Evolutionary conservation across 2,888 invertebrate genomes (phyloP).

Genomic region (Brachyptera risi): DNA sequence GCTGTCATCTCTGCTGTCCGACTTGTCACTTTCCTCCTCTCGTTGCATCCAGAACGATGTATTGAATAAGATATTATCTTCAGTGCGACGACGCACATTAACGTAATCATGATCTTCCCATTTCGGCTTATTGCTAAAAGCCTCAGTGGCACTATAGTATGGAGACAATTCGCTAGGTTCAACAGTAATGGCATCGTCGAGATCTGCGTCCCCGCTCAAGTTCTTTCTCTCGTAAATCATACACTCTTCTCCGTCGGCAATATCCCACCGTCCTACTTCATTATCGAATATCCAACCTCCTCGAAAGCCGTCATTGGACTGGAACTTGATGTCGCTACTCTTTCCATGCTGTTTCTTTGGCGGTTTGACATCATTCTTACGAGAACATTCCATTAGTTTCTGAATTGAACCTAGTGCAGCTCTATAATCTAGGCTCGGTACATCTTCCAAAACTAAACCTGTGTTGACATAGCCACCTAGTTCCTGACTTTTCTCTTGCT

Average conservation of each 20-base stretch:
- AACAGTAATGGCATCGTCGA: background rate
- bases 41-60: background rate
- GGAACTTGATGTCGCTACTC: too few relatives aligned
- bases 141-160: too few relatives aligned
- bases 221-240: background rate
- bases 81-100: background rate
- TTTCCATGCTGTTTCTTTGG: background rate
- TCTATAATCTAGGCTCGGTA: slow-evolving; percentile 29
- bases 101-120: slow-evolving; percentile 2
- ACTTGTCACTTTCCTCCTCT: background rate
- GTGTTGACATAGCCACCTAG: slow-evolving; percentile 39
- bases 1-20: too few relatives aligned
- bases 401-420: slow-evolving; percentile 31
- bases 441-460: slow-evolving; percentile 29
- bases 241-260: background rate
- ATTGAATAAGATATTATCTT: too few relatives aligned
- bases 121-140: too few relatives aligned
- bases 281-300: too few relatives aligned
- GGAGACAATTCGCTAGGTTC: too few relatives aligned
- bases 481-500: too few relatives aligned
- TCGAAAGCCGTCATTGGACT: too few relatives aligned
- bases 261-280: background rate
- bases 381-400: slow-evolving; percentile 31
- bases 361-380: slow-evolving; percentile 1
- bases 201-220: background rate